Evolutionary conservation across 2,888 invertebrate genomes (phyloP), one percentile per base, ranked within the genome.

Genomic region (Choreutis nemorana): DNA sequence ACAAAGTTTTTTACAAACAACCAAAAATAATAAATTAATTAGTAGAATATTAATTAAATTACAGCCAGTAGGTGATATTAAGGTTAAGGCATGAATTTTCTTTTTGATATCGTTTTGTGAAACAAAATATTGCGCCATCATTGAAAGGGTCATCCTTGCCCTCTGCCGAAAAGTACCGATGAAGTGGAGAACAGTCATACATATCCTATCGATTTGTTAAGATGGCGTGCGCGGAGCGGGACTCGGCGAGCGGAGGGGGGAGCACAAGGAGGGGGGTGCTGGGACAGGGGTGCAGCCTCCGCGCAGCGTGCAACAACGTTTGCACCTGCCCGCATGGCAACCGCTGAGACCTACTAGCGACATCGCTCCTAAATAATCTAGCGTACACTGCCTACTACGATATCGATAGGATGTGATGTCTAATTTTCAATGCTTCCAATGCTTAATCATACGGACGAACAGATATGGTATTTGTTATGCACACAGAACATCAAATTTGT

Each of bases 181-280:
- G 68, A 70, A 68, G 67, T 72, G 65, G 73, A 75, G 78, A 77
- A 77, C 73, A 78, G 77, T 80, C 78, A 79, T n/a, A n/a, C n/a
- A n/a, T 78, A 80, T 80, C 77, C 79, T 80, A 81, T 81, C 80
- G 80, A 81, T 81, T 80, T 79, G 80, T 80, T 78, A 80, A 81
- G 80, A 80, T 73, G 79, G 77, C 70, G 72, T 60, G 55, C 59
- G 63, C 59, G 64, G 62, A 59, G 46, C 53, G 55, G 42, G 54
- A 52, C 46, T 48, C 44, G 54, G 44, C 30, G 37, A 16, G 30
- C 48, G 49, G 39, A 41, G 41, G 48, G 42, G 52, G 37, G 48
- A 41, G 45, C 49, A 53, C 46, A 52, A 45, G 52, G 48, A 51
- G 49, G 28, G 34, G 37, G 35, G 33, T 48, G 54, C 57, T 57